Base-by-base conservation (phyloP, 2,797 vertebrate species). In the Glossophaga mutica region DNA sequence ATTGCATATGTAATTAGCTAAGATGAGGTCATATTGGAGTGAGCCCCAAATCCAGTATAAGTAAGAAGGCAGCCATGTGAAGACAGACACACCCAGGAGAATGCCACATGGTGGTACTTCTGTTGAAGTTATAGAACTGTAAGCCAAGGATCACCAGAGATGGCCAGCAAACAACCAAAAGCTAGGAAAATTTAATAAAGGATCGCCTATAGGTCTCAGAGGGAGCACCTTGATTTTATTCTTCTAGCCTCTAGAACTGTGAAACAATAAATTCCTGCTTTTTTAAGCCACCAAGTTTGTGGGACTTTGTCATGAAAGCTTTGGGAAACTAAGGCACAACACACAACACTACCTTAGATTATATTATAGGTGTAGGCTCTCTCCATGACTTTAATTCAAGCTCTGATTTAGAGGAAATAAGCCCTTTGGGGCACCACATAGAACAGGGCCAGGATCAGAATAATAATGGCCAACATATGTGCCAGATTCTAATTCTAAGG, bases 261-360 rank as follows among this genome's bases (percentile, higher is more conserved):
- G 34, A 70, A 26, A 52, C 24, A 44, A n/a, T 14, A n/a, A 9
- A 62, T 50, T 7, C 29, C 52, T 88, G 19, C 6, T 44, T 6
- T 18, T 73, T 73, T 11, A 59, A 59, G 42, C 9, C 65, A 26
- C 16, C 15, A 5, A 1, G n/a, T n/a, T 12, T 10, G 29, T 22
- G 76, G 50, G 9, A 18, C 11, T 42, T 52, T 55, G 42, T 62
- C 16, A 39, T 7, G 21, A 44, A 5, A 19, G 1, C 55, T 22
- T 44, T 3, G 0, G 85, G 44, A 81, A 52, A 39, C 21, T 2
- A 29, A 78, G 34, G 10, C n/a, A 6, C 4, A 26, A 32, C 14
- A 5, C 0, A 0, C 19, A 2, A 59, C 5, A n/a, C 16, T 29
- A 0, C 34, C 42, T 9, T 9, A 50, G 18, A 11, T 12, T 18